phyloP scores from a whole-genome alignment of 92 coral and sea anemone genomes.

The Heteractis magnifica region DNA sequence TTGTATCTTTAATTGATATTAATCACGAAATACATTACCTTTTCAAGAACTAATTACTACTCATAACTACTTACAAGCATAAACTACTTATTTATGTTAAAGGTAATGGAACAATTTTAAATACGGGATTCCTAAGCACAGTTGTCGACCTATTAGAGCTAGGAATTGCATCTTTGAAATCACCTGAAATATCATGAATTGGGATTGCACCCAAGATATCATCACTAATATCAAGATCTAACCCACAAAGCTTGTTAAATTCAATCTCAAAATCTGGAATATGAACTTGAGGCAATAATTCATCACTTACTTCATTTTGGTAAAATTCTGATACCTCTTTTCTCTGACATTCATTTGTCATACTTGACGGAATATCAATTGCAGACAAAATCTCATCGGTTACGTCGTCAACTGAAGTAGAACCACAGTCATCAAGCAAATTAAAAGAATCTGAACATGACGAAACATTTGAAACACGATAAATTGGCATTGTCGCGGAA shows the following conservation, averaged over 20 bases:
- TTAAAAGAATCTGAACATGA: background rate
- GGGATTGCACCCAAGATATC: background rate
- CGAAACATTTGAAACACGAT: background rate
- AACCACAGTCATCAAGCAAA: background rate
- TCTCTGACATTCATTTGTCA: background rate
- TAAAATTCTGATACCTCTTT: background rate
- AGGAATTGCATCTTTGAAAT: background rate
- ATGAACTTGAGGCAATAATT: background rate
- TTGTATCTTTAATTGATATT: background rate
- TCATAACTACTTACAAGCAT: background rate
- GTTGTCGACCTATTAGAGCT: background rate
- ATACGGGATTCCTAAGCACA: background rate
- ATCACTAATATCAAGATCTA: background rate
- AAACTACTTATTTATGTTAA: slow-evolving; percentile 1
- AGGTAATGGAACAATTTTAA: background rate
- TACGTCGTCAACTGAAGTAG: background rate
- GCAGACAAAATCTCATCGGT: background rate
- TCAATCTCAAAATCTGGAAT: background rate
- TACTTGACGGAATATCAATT: background rate
- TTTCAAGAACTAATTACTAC: background rate
- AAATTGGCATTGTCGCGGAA: background rate
- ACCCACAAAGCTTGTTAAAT: background rate
- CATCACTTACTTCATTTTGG: background rate
- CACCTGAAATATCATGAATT: background rate
- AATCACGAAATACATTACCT: background rate